Percentiles rank a stretch among this genome's conserved stretches.
Evolutionary conservation across 1,140 invertebrate genomes (phyloP).

Genomic region (Teleopsis dalmanni): DNA sequence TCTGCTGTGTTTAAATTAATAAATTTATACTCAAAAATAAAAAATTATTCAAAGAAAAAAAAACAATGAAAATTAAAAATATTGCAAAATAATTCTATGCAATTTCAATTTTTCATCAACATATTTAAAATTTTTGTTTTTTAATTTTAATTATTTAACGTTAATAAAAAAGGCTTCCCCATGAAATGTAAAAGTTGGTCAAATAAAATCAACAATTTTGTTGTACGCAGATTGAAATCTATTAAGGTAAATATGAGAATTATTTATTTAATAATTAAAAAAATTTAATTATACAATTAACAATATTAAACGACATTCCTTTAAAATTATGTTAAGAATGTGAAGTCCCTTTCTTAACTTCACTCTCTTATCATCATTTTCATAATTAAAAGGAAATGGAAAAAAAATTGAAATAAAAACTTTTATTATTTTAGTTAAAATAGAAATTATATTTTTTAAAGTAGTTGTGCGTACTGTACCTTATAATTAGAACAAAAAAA

Average conservation of each 20-base stretch:
- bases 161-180: slow-evolving; percentile 29
- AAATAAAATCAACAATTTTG: slow-evolving; percentile 43
- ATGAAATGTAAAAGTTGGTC: slow-evolving; percentile 45
- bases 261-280: background rate
- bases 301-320: too few species aligned
- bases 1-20: too few species aligned
- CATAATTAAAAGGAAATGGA: too few species aligned
- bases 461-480: too few species aligned
- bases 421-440: too few species aligned
- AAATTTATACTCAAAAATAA: background rate
- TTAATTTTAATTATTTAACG: background rate
- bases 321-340: too few species aligned
- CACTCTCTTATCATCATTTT: too few species aligned
- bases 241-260: slow-evolving; percentile 38
- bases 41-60: background rate
- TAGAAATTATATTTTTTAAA: too few species aligned
- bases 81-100: background rate
- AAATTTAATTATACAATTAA: background rate
- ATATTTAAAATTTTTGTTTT: slow-evolving; percentile 1
- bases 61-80: background rate
- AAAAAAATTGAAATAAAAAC: too few species aligned
- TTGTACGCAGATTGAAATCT: slow-evolving; percentile 37
- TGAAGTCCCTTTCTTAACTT: too few species aligned
- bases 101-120: background rate
- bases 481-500: too few species aligned